Evolutionary conservation across 2,113 vertebrate genomes (phyloP), one percentile per base, ranked within the genome.

Genomic region (Eudyptes chrysolophus): DNA sequence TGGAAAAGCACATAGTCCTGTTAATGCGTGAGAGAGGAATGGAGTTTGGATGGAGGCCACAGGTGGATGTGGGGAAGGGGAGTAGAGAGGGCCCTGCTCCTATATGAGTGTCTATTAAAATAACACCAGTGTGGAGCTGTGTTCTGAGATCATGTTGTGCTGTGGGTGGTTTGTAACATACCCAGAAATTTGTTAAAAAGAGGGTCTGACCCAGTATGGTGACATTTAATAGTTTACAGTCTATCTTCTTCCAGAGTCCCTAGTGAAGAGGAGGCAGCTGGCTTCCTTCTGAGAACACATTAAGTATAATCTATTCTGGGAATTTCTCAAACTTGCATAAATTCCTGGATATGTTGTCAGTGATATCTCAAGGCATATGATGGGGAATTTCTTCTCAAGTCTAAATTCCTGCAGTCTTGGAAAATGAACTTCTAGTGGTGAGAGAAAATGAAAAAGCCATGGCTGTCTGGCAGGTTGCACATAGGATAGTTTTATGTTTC

Each of bases 331-430:
- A 74, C 86, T 77, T 93, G 79, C 83, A 74, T 92, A 40, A 74
- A 88, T 88, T 92, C 75, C 71, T 69, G 85, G 91, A 42, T 87
- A 58, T 3, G 4, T 88, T 94, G 77, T 89, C 64, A 85, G 55
- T 89, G 82, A 58, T 72, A 62, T 86, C 85, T 86, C 71, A 65
- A 85, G 54, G 54, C 32, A 1, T 61, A 32, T 46, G n/a, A 58
- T 58, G 42, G 79, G 81, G 71, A 77, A 80, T 95, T 95, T 94
- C 87, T 95, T 84, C 84, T 89, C 60, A 66, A 89, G n/a, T 74
- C 60, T 77, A 2, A 77, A 60, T 85, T 89, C 68, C 42, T 42
- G 27, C 40, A 72, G 52, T 54, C 38, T 75, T 78, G 78, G 66
- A 78, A 94, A 72, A 87, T 65, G 42, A 62, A 54, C 42, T 76